A percentile compares a stretch with the other conserved stretches of the same genome.
These are phyloP conservation scores for Ormia ochracea DNA, from an alignment of 2,888 invertebrate species.

Conservation along the genomic window DNA sequence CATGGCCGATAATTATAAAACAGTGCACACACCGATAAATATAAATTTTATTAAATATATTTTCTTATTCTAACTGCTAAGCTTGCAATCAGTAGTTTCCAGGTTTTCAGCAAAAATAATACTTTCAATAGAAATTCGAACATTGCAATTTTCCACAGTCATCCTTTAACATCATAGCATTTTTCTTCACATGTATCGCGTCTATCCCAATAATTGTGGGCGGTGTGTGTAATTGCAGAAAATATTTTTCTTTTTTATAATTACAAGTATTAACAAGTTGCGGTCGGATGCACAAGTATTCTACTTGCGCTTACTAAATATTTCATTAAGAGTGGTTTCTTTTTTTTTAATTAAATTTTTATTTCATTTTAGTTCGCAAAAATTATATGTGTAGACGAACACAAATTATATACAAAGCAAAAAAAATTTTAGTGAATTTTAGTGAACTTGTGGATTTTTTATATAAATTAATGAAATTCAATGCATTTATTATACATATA, in stretches of 20 bases:
- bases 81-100: too few species aligned
- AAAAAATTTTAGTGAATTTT: neutral
- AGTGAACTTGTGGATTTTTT: neutral
- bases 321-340: neutral
- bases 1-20: too few species aligned
- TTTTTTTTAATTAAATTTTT: neutral
- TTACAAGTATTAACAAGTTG: conserved; percentile 33
- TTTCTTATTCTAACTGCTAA: too few species aligned
- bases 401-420: neutral
- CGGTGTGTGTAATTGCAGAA: neutral
- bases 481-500: neutral
- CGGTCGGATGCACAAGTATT: conserved; percentile 38
- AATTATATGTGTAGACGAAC: neutral
- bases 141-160: too few species aligned
- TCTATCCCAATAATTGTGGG: neutral
- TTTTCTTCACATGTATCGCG: too few species aligned
- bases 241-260: neutral
- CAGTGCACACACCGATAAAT: too few species aligned
- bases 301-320: neutral
- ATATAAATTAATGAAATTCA: neutral
- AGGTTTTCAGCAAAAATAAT: too few species aligned
- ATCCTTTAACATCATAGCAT: too few species aligned
- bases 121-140: too few species aligned
- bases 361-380: conserved; percentile 2
- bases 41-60: too few species aligned